These are phyloP conservation scores for Sarcophaga carnaria DNA, from an alignment of 2,888 invertebrate species.

Conservation along the genomic window DNA sequence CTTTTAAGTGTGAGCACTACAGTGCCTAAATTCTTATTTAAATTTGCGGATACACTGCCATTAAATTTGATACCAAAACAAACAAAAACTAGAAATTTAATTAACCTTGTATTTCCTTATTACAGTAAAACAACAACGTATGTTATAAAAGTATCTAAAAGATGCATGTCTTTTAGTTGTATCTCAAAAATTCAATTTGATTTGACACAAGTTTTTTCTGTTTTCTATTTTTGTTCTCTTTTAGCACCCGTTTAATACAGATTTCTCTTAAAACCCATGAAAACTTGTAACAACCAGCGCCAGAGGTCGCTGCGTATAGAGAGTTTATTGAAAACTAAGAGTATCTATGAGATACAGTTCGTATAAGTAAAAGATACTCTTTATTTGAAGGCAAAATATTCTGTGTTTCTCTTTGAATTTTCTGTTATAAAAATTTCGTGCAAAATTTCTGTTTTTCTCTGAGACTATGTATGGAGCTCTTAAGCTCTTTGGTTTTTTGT, in stretches of 20 bases:
- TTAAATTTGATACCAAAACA: too few relatives aligned
- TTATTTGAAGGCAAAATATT: background rate
- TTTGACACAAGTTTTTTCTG: background rate
- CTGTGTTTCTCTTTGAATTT: too few relatives aligned
- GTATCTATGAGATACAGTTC: slow-evolving; percentile 34
- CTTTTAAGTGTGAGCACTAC: too few relatives aligned
- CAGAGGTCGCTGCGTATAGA: slow-evolving; percentile 17
- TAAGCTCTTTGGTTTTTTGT: slow-evolving; percentile 39
- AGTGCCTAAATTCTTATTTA: too few relatives aligned
- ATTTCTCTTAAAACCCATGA: slow-evolving; percentile 37
- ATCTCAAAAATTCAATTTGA: slow-evolving; percentile 27
- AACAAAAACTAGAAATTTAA: background rate
- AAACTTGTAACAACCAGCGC: background rate
- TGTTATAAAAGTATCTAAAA: slow-evolving; percentile 14
- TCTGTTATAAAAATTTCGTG: too few relatives aligned
- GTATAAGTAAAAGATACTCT: background rate
- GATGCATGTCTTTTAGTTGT: background rate
- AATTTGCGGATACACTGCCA: too few relatives aligned
- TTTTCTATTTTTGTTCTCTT: background rate
- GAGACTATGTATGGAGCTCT: background rate
- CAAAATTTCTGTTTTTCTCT: too few relatives aligned
- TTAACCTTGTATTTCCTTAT: background rate
- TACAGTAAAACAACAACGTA: background rate
- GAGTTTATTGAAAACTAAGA: background rate
- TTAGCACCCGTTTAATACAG: slow-evolving; percentile 5